Evolutionary conservation across 2,113 vertebrate genomes (phyloP).

Genomic region (Xiphias gladius): DNA sequence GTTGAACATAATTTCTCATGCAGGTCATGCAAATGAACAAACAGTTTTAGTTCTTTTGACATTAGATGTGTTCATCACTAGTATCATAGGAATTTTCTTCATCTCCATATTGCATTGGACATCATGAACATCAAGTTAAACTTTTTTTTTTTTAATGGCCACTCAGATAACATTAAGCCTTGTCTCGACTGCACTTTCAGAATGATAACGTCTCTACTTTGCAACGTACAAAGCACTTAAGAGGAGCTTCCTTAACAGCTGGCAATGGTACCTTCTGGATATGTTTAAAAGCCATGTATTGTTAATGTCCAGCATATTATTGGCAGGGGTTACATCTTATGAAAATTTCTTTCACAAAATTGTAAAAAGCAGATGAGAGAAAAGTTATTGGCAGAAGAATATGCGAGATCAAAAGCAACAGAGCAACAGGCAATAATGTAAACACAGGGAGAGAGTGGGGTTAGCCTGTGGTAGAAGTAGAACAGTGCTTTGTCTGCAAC

Average conservation of each 20-base stretch:
- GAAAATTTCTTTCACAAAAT: constrained; percentile 78
- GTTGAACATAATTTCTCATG: constrained; percentile 89
- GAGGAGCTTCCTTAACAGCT: constrained; percentile 78
- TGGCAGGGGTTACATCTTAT: constrained; percentile 78
- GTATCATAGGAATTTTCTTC: constrained; percentile 72
- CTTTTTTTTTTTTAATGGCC: constrained; percentile 41
- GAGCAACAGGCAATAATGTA: constrained; percentile 84
- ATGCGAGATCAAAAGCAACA: constrained; percentile 85
- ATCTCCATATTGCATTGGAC: constrained; percentile 77
- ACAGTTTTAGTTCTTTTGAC: constrained; percentile 78
- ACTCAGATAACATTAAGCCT: constrained; percentile 60
- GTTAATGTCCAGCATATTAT: constrained; percentile 71
- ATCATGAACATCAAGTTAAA: constrained; percentile 65
- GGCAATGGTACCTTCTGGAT: constrained; percentile 64
- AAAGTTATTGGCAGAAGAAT: constrained; percentile 69
- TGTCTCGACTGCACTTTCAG: constrained; percentile 67
- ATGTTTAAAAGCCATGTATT: constrained; percentile 74
- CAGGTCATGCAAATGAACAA: constrained; percentile 95
- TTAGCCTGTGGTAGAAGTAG: constrained; percentile 65
- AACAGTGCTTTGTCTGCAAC: constrained; percentile 74
- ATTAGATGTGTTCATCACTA: constrained; percentile 74
- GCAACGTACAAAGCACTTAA: constrained; percentile 79
- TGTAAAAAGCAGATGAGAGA: constrained; percentile 78
- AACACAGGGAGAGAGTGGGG: constrained; percentile 69
- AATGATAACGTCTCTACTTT: constrained; percentile 78